These are phyloP conservation scores for Onthophagus sagittarius DNA, from an alignment of 2,888 invertebrate genomes.

Conservation along the genomic window DNA sequence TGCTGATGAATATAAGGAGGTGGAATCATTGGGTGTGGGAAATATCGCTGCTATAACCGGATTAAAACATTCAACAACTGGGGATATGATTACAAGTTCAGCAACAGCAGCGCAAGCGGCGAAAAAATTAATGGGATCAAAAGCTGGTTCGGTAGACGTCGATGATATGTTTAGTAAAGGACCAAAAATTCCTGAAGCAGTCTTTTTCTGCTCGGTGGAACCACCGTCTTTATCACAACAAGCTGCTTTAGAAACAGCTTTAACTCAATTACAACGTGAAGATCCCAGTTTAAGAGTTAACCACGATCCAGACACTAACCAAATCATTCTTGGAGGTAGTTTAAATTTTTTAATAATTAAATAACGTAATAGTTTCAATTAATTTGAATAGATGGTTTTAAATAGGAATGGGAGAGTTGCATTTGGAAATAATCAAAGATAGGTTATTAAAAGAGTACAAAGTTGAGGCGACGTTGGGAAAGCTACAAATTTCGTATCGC, in stretches of 20 bases:
- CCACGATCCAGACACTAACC: constrained; percentile 75
- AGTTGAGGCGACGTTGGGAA: constrained; percentile 86
- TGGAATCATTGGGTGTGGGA: constrained; percentile 63
- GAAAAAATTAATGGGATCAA: constrained; percentile 47
- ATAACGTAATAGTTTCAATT: background rate
- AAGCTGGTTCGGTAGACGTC: constrained; percentile 38
- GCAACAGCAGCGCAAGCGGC: constrained; percentile 57
- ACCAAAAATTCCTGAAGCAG: constrained; percentile 82
- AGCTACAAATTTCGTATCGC: constrained; percentile 87
- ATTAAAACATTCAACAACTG: constrained; percentile 73
- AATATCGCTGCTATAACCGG: constrained; percentile 89
- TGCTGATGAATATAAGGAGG: constrained; percentile 86
- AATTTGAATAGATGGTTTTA: constrained; percentile 21
- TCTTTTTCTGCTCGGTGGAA: constrained; percentile 95
- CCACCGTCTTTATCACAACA: constrained; percentile 78
- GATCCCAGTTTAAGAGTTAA: constrained; percentile 85
- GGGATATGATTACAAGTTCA: constrained; percentile 68
- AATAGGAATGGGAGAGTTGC: constrained; percentile 94
- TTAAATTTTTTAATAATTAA: background rate
- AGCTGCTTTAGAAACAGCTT: constrained; percentile 71
- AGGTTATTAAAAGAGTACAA: constrained; percentile 84
- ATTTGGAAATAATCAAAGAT: constrained; percentile 90
- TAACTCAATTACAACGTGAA: constrained; percentile 77
- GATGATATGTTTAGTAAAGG: constrained; percentile 52
- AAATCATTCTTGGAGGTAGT: constrained; percentile 75